Evolutionary conservation across 2,797 vertebrate genomes (phyloP).

Genomic region (Sebastes taczanowskii): DNA sequence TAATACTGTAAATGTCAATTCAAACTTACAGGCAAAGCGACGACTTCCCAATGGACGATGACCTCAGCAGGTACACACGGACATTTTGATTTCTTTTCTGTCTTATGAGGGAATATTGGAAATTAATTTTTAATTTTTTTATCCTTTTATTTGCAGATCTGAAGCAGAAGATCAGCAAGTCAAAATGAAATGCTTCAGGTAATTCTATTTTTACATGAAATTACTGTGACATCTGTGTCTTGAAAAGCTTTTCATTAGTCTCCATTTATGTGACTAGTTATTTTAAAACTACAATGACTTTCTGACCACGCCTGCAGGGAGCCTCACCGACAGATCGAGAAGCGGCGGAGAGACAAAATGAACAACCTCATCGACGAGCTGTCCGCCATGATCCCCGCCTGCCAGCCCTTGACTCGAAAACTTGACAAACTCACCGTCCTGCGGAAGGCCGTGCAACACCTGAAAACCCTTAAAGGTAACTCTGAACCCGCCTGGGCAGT

Average conservation of each 20-base stretch:
- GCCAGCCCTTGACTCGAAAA: conserved; percentile 92
- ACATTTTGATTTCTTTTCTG: background rate
- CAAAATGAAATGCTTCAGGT: conserved; percentile 81
- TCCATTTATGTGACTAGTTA: background rate
- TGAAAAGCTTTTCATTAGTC: background rate
- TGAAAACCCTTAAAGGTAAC: conserved; percentile 91
- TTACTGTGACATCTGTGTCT: background rate
- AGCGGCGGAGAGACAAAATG: conserved; percentile 93
- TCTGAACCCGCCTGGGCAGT: background rate
- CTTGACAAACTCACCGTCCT: conserved; percentile 94
- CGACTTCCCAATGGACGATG: conserved; percentile 60
- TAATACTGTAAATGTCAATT: background rate
- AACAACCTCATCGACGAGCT: conserved; percentile 95
- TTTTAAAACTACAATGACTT: background rate
- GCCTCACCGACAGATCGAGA: conserved; percentile 94
- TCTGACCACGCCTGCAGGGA: conserved; percentile 79
- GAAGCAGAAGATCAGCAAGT: conserved; percentile 75
- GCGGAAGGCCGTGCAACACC: conserved; percentile 93
- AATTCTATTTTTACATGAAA: background rate
- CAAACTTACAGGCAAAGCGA: conserved; percentile 42
- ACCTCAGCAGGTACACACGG: conserved; percentile 59
- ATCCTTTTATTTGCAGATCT: conserved; percentile 58
- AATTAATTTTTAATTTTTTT: background rate
- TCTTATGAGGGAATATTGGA: background rate
- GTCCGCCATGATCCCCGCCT: conserved; percentile 91